Percentiles rank a stretch among this genome's conserved stretches.
These are phyloP conservation scores for Silurus lanzhouensis DNA, from an alignment of 2,797 vertebrate species.

Conservation along the genomic window DNA sequence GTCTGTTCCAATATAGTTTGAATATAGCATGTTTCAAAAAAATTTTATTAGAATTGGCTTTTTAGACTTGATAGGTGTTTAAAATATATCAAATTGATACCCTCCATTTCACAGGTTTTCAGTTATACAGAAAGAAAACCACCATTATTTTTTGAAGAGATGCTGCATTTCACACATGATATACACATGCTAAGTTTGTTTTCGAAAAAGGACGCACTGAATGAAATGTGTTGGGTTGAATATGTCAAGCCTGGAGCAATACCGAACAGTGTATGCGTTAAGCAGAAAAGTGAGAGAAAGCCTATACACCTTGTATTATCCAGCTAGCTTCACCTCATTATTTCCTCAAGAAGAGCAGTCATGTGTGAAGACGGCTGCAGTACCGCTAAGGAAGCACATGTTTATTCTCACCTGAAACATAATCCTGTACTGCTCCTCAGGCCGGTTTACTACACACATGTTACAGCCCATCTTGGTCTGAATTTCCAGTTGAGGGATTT, in stretches of 20 bases:
- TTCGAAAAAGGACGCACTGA: neutral
- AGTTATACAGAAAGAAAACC: neutral
- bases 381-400: neutral
- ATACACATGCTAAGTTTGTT: neutral
- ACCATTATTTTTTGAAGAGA: neutral
- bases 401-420: constrained; percentile 81
- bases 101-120: neutral
- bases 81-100: neutral
- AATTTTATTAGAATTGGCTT: neutral
- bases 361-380: constrained; percentile 6
- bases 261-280: neutral
- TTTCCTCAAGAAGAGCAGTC: constrained; percentile 3
- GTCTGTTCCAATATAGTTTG: too few species aligned
- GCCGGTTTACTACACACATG: constrained; percentile 85
- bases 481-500: neutral
- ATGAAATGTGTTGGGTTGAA: neutral
- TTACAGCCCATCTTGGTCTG: constrained; percentile 80
- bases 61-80: neutral
- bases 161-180: neutral
- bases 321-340: constrained; percentile 14
- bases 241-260: constrained; percentile 1
- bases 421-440: constrained; percentile 85
- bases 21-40: neutral
- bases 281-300: neutral
- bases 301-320: neutral